These are phyloP conservation scores for Philopedon plagiatum DNA, from an alignment of 2,888 invertebrate species.

Conservation along the genomic window DNA sequence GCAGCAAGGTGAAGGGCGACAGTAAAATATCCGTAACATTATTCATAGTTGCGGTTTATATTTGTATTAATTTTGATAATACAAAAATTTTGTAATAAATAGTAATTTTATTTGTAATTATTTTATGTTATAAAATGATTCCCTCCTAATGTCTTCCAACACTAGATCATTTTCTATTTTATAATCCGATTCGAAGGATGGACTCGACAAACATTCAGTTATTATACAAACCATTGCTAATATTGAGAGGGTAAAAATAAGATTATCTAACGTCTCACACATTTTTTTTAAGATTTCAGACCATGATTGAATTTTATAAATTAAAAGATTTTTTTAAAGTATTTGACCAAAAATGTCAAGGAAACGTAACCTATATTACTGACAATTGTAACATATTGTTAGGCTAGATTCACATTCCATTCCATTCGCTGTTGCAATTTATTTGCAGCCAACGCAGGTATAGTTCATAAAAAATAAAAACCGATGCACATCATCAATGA, in stretches of 20 bases:
- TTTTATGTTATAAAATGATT: neutral
- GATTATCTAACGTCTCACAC: slow-evolving; percentile 31
- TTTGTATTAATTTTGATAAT: too few species aligned
- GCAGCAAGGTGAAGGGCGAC: too few species aligned
- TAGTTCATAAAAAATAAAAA: too few species aligned
- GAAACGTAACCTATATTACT: too few species aligned
- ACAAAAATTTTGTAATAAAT: neutral
- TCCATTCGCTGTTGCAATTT: too few species aligned
- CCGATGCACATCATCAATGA: too few species aligned
- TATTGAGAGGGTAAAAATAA: slow-evolving; percentile 32
- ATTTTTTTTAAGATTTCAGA: slow-evolving; percentile 5
- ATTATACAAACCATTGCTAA: slow-evolving; percentile 30
- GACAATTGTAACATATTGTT: too few species aligned
- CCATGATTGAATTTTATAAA: neutral
- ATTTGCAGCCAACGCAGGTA: too few species aligned
- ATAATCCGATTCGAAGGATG: neutral
- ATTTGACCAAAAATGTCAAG: too few species aligned
- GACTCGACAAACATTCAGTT: slow-evolving; percentile 27
- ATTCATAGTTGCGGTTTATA: too few species aligned
- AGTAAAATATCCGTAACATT: too few species aligned
- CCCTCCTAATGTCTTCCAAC: slow-evolving; percentile 6
- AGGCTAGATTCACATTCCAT: too few species aligned
- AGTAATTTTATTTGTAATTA: neutral
- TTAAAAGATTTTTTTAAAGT: neutral
- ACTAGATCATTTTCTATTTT: neutral